Evolutionary conservation across 2,113 vertebrate genomes (phyloP).

Genomic region (Halcyon senegalensis): DNA sequence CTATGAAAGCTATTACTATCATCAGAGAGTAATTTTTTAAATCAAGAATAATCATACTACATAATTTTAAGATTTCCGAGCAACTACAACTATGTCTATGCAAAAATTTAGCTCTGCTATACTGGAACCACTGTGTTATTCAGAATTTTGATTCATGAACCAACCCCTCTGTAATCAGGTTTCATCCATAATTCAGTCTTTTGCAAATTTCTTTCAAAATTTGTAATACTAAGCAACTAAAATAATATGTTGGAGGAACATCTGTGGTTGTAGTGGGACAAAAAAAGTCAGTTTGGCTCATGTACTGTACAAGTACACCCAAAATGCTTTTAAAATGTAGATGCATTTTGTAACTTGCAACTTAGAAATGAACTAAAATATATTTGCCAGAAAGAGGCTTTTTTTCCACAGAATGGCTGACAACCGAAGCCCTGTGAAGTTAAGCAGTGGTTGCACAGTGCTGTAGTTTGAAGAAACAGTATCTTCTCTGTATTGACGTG

Average conservation of each 20-base stretch:
- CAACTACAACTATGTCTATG: not conserved
- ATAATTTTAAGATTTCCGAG: not conserved
- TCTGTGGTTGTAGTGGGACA: not conserved
- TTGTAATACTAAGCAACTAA: not conserved
- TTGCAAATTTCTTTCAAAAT: not conserved
- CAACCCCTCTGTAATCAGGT: rapidly evolving
- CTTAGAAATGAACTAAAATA: not conserved
- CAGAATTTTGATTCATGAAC: not conserved
- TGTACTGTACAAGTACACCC: not conserved
- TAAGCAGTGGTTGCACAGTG: not conserved
- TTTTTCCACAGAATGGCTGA: not conserved
- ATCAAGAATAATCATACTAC: not conserved
- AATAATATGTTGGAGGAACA: not conserved
- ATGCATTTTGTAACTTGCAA: not conserved
- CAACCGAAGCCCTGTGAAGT: not conserved
- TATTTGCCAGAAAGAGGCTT: not conserved
- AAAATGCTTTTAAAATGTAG: not conserved
- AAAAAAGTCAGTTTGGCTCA: not conserved
- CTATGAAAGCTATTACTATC: not conserved
- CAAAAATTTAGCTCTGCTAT: not conserved
- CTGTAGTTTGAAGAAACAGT: not conserved
- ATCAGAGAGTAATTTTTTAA: not conserved
- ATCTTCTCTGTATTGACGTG: not conserved
- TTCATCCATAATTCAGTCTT: not conserved
- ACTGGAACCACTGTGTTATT: not conserved